Evolutionary conservation across 2,113 vertebrate species (phyloP).

Genomic region (Colius striatus): DNA sequence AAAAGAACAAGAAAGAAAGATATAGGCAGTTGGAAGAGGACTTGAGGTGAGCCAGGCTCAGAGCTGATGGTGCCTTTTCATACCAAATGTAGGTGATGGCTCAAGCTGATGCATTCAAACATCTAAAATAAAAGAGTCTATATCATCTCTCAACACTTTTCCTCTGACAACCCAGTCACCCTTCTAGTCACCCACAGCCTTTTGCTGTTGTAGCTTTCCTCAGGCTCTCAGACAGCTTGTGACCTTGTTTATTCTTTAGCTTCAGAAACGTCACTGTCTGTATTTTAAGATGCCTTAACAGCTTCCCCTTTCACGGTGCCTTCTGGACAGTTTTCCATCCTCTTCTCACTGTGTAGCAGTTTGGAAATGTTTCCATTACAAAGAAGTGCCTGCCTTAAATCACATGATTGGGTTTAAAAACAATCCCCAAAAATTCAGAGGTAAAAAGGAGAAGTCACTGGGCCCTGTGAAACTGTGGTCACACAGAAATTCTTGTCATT

Average conservation of each 20-base stretch:
- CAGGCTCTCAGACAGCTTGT: not conserved
- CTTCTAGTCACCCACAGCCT: not conserved
- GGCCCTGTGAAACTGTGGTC: not conserved
- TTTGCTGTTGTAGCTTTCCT: constrained; percentile 1
- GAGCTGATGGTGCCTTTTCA: not conserved
- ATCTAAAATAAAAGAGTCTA: not conserved
- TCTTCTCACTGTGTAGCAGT: not conserved
- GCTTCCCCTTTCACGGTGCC: not conserved
- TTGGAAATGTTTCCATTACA: not conserved
- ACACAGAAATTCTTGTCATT: not conserved
- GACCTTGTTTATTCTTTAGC: not conserved
- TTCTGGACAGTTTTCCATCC: not conserved
- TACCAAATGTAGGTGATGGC: not conserved
- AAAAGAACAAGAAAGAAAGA: not conserved
- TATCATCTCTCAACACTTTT: not conserved
- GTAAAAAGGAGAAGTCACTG: not conserved
- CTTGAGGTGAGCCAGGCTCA: not conserved
- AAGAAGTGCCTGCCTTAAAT: not conserved
- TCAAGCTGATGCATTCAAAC: not conserved
- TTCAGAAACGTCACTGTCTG: not conserved
- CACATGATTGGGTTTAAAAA: not conserved
- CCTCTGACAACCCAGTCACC: not conserved
- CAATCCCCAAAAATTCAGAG: not conserved
- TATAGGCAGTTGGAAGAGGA: not conserved
- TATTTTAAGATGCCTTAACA: not conserved